Conservation (phyloP, 2,888 invertebrate genomes). For the Matsumyia berberina region DNA sequence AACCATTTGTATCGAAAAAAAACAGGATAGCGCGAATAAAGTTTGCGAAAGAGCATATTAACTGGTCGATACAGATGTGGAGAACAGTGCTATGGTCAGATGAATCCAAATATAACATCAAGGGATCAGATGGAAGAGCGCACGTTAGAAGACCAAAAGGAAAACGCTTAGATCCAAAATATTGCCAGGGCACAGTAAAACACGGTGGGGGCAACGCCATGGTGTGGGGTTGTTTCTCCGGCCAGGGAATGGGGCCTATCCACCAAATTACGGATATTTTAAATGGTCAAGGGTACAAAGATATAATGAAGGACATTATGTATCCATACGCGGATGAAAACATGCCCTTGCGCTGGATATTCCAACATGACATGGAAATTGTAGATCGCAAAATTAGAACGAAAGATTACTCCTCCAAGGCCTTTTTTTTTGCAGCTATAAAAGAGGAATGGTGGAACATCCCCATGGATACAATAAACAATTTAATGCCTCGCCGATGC, state of each 20-base stretch:
- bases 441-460: background rate
- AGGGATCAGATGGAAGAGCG: background rate
- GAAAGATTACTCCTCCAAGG: background rate
- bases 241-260: background rate
- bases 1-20: background rate
- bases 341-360: background rate
- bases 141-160: too few relatives aligned
- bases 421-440: background rate
- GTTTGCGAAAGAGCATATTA: background rate
- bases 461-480: background rate
- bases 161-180: too few relatives aligned
- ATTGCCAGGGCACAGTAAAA: background rate
- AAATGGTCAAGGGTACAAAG: background rate
- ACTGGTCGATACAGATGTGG: background rate
- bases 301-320: background rate
- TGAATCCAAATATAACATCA: constrained; percentile 1
- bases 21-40: background rate
- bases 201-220: background rate
- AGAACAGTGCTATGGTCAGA: background rate
- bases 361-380: background rate
- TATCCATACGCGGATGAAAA: background rate
- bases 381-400: background rate
- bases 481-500: background rate
- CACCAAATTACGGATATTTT: background rate
- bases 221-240: constrained; percentile 1